These are phyloP conservation scores for Agonopterix alstromeriana DNA, from an alignment of 2,888 invertebrate species.

Conservation along the genomic window DNA sequence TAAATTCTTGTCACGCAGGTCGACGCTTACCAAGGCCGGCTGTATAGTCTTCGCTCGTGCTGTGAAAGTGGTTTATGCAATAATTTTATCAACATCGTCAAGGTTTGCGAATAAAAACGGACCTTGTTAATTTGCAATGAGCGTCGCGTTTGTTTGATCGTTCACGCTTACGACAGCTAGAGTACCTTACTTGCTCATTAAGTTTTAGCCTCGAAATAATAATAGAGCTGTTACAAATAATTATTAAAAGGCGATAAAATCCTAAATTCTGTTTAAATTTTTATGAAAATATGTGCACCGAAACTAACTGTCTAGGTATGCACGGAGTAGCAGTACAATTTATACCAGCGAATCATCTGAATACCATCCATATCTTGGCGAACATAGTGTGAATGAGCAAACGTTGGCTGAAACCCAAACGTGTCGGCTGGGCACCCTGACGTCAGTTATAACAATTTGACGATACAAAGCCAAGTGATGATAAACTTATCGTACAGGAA, in stretches of 20 bases:
- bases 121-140: conserved; percentile 10
- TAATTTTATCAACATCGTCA: conserved; percentile 20
- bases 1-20: conserved; percentile 25
- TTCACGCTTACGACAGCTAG: conserved; percentile 8
- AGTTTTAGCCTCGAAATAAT: too few species aligned
- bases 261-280: too few species aligned
- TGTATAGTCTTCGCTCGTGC: conserved; percentile 17
- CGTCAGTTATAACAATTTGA: conserved; percentile 28
- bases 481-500: too few species aligned
- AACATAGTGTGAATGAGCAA: conserved; percentile 67
- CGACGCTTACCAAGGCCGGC: conserved; percentile 16
- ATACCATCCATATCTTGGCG: conserved; percentile 13
- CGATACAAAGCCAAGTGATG: too few species aligned
- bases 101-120: conserved; percentile 19
- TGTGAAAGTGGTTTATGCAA: conserved; percentile 32
- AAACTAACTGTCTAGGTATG: too few species aligned
- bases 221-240: too few species aligned
- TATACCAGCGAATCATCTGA: too few species aligned
- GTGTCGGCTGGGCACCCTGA: conserved; percentile 39
- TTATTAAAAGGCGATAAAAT: too few species aligned
- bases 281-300: too few species aligned
- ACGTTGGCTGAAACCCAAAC: conserved; percentile 61
- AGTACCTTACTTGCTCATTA: background rate
- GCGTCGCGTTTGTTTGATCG: conserved; percentile 3
- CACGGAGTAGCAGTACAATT: too few species aligned